Base-by-base conservation (phyloP, 2,797 vertebrate genomes). In the Crocodylus rhombifer region DNA sequence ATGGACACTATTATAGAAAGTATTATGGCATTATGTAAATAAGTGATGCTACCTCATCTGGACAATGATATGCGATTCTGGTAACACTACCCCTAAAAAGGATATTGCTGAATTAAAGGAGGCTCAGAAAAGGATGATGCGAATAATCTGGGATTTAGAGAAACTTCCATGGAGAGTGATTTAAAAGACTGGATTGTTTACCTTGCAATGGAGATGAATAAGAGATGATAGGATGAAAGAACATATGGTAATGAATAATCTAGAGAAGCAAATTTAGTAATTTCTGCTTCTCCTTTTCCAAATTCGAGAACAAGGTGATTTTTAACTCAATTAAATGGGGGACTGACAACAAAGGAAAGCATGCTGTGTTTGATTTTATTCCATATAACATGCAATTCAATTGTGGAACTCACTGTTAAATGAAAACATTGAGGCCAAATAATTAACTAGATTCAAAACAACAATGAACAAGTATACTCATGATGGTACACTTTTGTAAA, bases 11-110 rank as follows among this genome's bases (percentile, higher is more conserved):
- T n/a, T 33, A 84, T 58, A 6, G 36, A 14, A 86, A 91, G 79
- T 80, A 69, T 13, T 21, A 42, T 79, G 6, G 26, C 17, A 77
- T 55, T 17, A 2, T 81, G 92, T 88, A 4, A 58, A 84, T 26
- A 78, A 75, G 89, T 58, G 58, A 16, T 64, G 65, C 23, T 87
- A 28, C 55, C 86, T 84, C 55, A 91, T 58, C 74, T 89, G 69
- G 30, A 13, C 36, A 36, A 10, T 21, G 30, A 51, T 36, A 20
- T 1, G 0, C 30, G 17, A 11, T 84, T n/a, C 86, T 62, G 2
- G 2, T 69, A 82, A 86, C 18, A 51, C 5, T 64, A 36, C 28
- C 51, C 80, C 69, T 51, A 36, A 82, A 89, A 89, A 82, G 14
- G 14, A 89, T 77, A 84, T 11, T 25, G 77, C 20, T 64, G 56